Evolutionary conservation across 1,140 invertebrate genomes (phyloP).

Genomic region (Drosophila parabipectinata): DNA sequence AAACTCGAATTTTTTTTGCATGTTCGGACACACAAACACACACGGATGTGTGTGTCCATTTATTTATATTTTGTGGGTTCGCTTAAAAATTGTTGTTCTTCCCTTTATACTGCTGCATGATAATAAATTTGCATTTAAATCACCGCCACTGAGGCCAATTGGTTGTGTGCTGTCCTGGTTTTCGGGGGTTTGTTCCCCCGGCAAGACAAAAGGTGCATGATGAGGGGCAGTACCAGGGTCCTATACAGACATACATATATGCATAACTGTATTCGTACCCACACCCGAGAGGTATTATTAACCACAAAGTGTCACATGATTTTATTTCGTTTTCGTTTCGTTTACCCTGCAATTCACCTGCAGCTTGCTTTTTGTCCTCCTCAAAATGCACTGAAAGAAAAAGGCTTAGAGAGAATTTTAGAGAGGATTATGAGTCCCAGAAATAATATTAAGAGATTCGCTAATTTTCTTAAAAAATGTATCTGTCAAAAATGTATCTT

Average conservation of each 20-base stretch:
- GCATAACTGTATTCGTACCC: constrained; percentile 30
- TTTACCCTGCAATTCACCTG: constrained; percentile 67
- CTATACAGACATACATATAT: constrained; percentile 10
- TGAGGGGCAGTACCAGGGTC: not conserved
- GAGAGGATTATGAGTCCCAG: too few species aligned
- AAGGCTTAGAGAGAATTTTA: not conserved
- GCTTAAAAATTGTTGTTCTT: constrained; percentile 49
- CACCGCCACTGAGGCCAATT: constrained; percentile 62
- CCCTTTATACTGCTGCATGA: constrained; percentile 70
- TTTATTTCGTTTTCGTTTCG: constrained; percentile 64
- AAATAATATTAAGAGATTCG: too few species aligned
- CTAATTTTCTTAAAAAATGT: too few species aligned
- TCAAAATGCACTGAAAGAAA: not conserved
- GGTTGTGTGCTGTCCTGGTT: constrained; percentile 43
- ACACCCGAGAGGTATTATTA: constrained; percentile 60
- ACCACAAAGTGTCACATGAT: constrained; percentile 82
- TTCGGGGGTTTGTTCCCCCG: constrained; percentile 30
- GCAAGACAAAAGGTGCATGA: constrained; percentile 31
- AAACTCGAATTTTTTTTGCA: constrained; percentile 46
- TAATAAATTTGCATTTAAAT: constrained; percentile 83
- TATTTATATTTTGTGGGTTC: constrained; percentile 55
- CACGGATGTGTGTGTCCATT: constrained; percentile 34
- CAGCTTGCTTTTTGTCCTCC: constrained; percentile 57
- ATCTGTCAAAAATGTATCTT: too few species aligned
- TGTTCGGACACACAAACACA: not conserved